Evolutionary conservation across 2,113 vertebrate genomes (phyloP), one percentile per base, ranked within the genome.

Genomic region (Pelecanoides urinatrix): DNA sequence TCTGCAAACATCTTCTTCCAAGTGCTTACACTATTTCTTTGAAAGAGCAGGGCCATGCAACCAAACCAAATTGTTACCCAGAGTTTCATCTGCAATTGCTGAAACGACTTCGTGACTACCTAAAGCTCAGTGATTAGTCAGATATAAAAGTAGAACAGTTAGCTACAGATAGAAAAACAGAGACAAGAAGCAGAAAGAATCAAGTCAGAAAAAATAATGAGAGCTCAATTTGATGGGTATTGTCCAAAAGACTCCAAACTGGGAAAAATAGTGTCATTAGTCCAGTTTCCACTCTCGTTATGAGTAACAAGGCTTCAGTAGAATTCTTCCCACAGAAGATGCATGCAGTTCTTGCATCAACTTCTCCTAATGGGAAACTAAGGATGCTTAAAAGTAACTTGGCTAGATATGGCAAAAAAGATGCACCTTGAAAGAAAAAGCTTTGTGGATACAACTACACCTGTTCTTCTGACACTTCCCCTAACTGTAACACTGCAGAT

Each of bases 251-350:
- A n/a, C 22, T 59, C n/a, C 7, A 34, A 83, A 76, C 23, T 42
- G 52, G 83, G 14, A 71, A 73, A 91, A 62, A 55, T 0, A 20
- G 7, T 8, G 2, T 58, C 4, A 0, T 2, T 55, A 45, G 3
- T 50, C 67, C 5, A 40, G 30, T 44, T 86, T 94, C 38, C 13
- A 15, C 11, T 73, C 40, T 34, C 53, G 8, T 19, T 79, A 74
- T 2, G 2, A 79, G 16, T 76, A 71, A 42, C 26, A 65, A 50
- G 29, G 5, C 50, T 72, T 88, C 34, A 38, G 22, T 4, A 67
- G 62, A 75, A 42, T n/a, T 74, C 15, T 73, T 70, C 29, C 40
- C 25, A 61, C 14, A 77, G 23, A 50, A 52, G 32, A 55, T 16
- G 4, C 34, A 73, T 16, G 23, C 6, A 61, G 15, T 34, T 68